phyloP scores from a whole-genome alignment of 2,888 invertebrate genomes.

The Lycaena phlaeas region DNA sequence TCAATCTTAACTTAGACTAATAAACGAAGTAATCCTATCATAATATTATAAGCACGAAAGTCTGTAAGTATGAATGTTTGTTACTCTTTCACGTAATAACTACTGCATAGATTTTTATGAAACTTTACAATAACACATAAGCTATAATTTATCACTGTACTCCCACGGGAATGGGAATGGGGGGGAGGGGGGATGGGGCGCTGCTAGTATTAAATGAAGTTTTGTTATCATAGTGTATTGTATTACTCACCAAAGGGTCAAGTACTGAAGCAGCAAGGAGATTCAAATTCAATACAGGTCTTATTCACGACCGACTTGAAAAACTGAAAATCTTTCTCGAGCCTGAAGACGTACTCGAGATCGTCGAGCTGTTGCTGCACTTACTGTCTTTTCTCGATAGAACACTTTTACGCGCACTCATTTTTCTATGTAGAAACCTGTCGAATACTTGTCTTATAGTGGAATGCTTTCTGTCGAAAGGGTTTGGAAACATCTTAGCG shows the following conservation, averaged over 20 bases:
- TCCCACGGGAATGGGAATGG: no score
- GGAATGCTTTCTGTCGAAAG: constrained; percentile 79
- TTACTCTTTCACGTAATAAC: no score
- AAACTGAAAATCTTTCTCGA: constrained; percentile 21
- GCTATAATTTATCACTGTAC: background rate
- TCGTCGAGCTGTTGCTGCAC: constrained; percentile 35
- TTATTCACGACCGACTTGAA: constrained; percentile 22
- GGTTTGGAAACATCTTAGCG: constrained; percentile 76
- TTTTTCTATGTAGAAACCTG: constrained; percentile 63
- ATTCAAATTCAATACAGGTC: constrained; percentile 7
- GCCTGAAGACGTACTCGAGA: constrained; percentile 27
- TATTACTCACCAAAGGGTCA: constrained; percentile 7
- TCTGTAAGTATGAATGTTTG: no score
- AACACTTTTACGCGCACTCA: constrained; percentile 30
- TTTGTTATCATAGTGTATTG: background rate
- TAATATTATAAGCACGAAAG: no score
- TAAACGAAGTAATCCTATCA: no score
- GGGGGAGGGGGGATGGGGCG: background rate
- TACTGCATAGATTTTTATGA: no score
- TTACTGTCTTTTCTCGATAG: constrained; percentile 40
- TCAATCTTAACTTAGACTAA: background rate
- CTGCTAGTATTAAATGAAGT: background rate
- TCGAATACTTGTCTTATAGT: constrained; percentile 78
- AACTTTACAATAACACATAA: background rate
- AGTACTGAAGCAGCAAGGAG: constrained; percentile 6